Base-by-base conservation (phyloP, 1,140 invertebrate species). In the Achroia grisella region DNA sequence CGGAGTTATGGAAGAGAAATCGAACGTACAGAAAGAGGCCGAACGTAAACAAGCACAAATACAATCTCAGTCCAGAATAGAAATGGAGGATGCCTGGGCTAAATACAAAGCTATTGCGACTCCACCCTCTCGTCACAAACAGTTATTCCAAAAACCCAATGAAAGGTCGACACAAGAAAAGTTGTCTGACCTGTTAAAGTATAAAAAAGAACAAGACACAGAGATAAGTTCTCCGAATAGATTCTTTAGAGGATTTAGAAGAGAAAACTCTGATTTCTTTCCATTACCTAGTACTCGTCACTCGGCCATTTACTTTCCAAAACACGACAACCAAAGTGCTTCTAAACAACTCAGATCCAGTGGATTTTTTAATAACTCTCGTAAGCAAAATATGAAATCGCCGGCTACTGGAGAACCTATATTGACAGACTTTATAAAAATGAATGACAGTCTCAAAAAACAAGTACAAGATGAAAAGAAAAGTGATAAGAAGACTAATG, bases 201-300 rank as follows among this genome's bases (percentile, higher is more conserved):
- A 89, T 45, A 88, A 89, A 58, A 81, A 80, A 62, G 65, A 90
- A 39, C 91, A 91, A 61, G 92, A 93, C 27, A 88, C 90, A 30
- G 92, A 93, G 56, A 88, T 88, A 4, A 91, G 89, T 67, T 71
- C 92, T 36, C 87, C 88, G 4, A 90, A 88, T 57, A 88, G 90
- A 42, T 93, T 93, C 68, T 90, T 92, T 31, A 89, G 92, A 48
- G 91, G 91, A n/a, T 94, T 94, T 67, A 87, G 93, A 15, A 88
- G 93, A 44, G 93, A 95, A 71, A 93, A 94, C 75, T 93, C 93
- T 0, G 93, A 94, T 64, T 91, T 94, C 48, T 93, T 94, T 63
- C 92, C 92, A 1, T 61, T 90, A 30, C 87, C 89, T 10, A 90
- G 91, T 28, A 89, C 90, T n/a, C 82, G 93, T 27, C 92, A 94